Evolutionary conservation across 2,797 vertebrate genomes (phyloP).

Genomic region (Sebastes taczanowskii): DNA sequence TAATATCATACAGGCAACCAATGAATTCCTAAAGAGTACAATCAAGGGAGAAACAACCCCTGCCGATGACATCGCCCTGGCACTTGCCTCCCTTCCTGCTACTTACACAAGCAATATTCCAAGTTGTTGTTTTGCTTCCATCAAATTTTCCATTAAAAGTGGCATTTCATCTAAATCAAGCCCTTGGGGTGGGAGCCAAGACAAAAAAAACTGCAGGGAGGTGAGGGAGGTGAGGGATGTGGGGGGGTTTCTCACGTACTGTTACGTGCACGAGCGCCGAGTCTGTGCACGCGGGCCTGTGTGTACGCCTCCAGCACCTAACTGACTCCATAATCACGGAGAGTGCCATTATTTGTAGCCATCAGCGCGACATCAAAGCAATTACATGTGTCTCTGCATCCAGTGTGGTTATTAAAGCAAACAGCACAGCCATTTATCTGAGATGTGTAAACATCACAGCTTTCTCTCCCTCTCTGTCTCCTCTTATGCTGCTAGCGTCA

Average conservation of each 20-base stretch:
- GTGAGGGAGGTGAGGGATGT: constrained; percentile 56
- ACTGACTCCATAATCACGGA: constrained; percentile 78
- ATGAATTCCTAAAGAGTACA: constrained; percentile 77
- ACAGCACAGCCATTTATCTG: constrained; percentile 63
- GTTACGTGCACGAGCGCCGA: neutral
- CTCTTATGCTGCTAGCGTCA: constrained; percentile 28
- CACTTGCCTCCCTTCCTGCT: constrained; percentile 67
- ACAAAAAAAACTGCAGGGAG: constrained; percentile 70
- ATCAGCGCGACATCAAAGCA: constrained; percentile 82
- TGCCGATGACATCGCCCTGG: constrained; percentile 50
- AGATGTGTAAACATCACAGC: constrained; percentile 68
- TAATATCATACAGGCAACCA: constrained; percentile 79
- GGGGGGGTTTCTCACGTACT: constrained; percentile 52
- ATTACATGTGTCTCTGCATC: constrained; percentile 83
- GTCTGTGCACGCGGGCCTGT: constrained; percentile 12
- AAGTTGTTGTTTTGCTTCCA: constrained; percentile 82
- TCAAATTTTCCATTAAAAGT: constrained; percentile 90
- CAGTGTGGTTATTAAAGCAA: constrained; percentile 81
- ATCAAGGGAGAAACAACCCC: constrained; percentile 74
- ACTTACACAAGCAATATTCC: constrained; percentile 76
- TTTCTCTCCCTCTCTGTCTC: constrained; percentile 16
- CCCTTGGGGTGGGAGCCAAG: constrained; percentile 80
- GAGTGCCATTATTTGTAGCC: constrained; percentile 79
- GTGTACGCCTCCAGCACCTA: constrained; percentile 48
- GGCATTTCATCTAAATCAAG: constrained; percentile 90